Conservation (phyloP, 2,888 invertebrate species). For the Agrotis ipsilon region DNA sequence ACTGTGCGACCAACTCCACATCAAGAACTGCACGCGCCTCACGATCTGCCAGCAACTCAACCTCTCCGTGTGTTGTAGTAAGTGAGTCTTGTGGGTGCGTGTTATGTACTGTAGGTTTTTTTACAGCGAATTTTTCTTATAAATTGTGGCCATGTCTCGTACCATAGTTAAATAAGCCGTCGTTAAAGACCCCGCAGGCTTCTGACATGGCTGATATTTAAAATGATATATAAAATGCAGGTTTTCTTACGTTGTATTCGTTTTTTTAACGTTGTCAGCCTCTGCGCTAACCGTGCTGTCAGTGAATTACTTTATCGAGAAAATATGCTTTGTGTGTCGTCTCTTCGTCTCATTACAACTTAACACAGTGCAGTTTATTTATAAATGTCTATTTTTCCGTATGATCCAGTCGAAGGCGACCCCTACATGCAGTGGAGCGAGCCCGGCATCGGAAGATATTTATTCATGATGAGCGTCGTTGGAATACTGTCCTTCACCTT, state of each 20-base stretch:
- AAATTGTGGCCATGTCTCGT: too few species aligned
- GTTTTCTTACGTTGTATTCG: too few species aligned
- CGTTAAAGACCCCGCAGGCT: too few species aligned
- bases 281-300: too few species aligned
- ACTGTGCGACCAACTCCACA: conserved; percentile 78
- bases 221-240: too few species aligned
- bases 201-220: too few species aligned
- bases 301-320: not conserved
- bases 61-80: conserved; percentile 87
- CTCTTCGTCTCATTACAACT: conserved; percentile 10
- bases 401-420: conserved; percentile 82
- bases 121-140: too few species aligned
- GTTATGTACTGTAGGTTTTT: conserved; percentile 59
- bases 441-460: conserved; percentile 94
- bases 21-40: conserved; percentile 81
- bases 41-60: conserved; percentile 82
- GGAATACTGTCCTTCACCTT: conserved; percentile 92
- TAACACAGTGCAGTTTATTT: not conserved
- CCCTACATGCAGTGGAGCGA: conserved; percentile 92
- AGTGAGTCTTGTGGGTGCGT: conserved; percentile 82
- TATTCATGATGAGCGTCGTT: conserved; percentile 92
- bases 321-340: conserved; percentile 18
- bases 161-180: too few species aligned
- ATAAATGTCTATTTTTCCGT: conserved; percentile 15
- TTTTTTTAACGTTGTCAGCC: too few species aligned